These are phyloP conservation scores for Hiodon alosoides DNA, from an alignment of 2,113 vertebrate genomes.

Conservation along the genomic window DNA sequence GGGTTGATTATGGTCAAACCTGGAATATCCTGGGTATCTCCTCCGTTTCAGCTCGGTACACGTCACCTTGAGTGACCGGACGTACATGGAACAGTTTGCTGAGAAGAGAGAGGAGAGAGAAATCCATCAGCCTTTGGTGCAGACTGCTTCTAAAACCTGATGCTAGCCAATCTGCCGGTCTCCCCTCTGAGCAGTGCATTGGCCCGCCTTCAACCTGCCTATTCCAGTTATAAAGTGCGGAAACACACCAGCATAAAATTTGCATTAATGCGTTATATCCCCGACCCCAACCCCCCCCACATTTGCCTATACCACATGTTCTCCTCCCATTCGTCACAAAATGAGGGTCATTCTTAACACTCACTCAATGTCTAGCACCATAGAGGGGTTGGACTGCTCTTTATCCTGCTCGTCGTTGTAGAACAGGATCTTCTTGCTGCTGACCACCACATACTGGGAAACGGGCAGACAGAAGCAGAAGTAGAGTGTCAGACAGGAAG, in stretches of 20 bases:
- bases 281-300: too few species aligned
- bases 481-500: not conserved
- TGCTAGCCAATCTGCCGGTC: not conserved
- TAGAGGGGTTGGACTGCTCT: constrained; percentile 92
- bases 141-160: too few species aligned
- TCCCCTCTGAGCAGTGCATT: not conserved
- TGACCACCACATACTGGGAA: constrained; percentile 91
- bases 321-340: not conserved
- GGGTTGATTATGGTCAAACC: constrained; percentile 53
- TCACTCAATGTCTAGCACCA: constrained; percentile 99
- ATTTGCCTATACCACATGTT: too few species aligned
- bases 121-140: not conserved
- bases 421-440: constrained; percentile 98
- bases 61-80: constrained; percentile 96
- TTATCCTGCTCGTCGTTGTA: constrained; percentile 97
- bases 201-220: not conserved
- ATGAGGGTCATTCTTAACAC: constrained; percentile 43
- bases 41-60: constrained; percentile 94
- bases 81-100: constrained; percentile 98
- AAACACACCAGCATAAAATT: too few species aligned
- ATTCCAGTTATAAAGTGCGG: not conserved
- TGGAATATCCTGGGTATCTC: constrained; percentile 99
- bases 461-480: constrained; percentile 5
- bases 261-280: not conserved
- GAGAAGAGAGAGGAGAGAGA: constrained; percentile 1